A percentile compares a stretch with the other conserved stretches of the same genome.
Evolutionary conservation across 1,140 invertebrate species (phyloP).

Genomic region (Pygmarrhopalites habei): DNA sequence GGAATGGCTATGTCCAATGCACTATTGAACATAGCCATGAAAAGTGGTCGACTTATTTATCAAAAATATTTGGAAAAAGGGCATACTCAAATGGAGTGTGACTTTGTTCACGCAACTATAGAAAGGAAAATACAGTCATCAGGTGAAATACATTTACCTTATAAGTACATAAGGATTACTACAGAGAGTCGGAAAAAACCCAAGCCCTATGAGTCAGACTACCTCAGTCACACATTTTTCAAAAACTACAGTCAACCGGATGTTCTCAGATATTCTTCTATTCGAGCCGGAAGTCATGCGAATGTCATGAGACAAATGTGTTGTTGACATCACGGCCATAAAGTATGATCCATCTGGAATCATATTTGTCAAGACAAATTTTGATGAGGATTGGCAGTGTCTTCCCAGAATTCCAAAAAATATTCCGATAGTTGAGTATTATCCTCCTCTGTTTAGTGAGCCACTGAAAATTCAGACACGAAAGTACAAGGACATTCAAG

Average conservation of each 20-base stretch:
- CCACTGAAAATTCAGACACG: not conserved
- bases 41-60: constrained; percentile 6
- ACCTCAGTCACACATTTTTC: not conserved
- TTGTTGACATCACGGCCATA: not conserved
- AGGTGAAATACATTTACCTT: constrained; percentile 24
- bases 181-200: not conserved
- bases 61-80: constrained; percentile 24
- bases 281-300: constrained; percentile 16
- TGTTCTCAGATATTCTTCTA: not conserved
- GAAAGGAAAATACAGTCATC: constrained; percentile 25
- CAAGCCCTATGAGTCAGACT: not conserved
- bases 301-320: not conserved
- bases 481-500: not conserved
- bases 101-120: constrained; percentile 15
- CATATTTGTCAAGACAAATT: constrained; percentile 2
- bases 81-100: constrained; percentile 23
- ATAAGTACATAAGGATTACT: constrained; percentile 16
- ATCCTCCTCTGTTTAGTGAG: not conserved
- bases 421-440: not conserved
- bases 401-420: not conserved
- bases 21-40: constrained; percentile 1
- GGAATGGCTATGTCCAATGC: constrained; percentile 8
- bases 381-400: not conserved
- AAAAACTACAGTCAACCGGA: not conserved
- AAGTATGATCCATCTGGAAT: constrained; percentile 8